Evolutionary conservation across 2,888 invertebrate species (phyloP).

Genomic region (Conus canariensis): DNA sequence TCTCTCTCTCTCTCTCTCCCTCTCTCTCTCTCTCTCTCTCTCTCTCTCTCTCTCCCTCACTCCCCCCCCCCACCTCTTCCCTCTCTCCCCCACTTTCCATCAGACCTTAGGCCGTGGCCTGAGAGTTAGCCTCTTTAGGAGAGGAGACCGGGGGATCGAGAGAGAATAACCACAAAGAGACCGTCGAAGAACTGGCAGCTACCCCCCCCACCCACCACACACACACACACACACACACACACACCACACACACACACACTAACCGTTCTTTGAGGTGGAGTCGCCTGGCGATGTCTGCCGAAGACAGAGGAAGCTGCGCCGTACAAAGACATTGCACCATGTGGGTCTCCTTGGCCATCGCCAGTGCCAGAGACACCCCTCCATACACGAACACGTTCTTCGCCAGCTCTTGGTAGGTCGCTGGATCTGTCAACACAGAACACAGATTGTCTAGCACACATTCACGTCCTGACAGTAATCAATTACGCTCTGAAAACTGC

Average conservation of each 20-base stretch:
- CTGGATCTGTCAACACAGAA: not conserved
- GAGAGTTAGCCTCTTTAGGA: no score
- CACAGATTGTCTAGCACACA: not conserved
- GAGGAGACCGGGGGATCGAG: no score
- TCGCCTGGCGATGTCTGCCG: slow-evolving; percentile 36
- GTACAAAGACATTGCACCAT: slow-evolving; percentile 33
- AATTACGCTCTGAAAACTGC: no score
- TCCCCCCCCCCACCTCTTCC: no score
- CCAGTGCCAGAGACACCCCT: slow-evolving; percentile 25
- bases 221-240: not conserved
- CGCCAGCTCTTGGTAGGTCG: not conserved
- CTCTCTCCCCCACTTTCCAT: no score
- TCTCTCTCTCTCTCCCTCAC: not conserved
- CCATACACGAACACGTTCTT: slow-evolving; percentile 15
- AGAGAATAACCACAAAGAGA: no score
- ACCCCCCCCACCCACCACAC: not conserved
- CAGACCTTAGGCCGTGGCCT: no score
- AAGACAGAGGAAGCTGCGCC: slow-evolving; percentile 37
- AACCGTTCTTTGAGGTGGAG: slow-evolving; percentile 42
- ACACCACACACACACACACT: not conserved
- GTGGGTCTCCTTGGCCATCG: slow-evolving; percentile 42
- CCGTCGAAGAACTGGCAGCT: no score
- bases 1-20: no score
- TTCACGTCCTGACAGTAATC: no score
- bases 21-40: no score